phyloP scores from a whole-genome alignment of 2,113 vertebrate genomes.

The Cichladusa arquata region DNA sequence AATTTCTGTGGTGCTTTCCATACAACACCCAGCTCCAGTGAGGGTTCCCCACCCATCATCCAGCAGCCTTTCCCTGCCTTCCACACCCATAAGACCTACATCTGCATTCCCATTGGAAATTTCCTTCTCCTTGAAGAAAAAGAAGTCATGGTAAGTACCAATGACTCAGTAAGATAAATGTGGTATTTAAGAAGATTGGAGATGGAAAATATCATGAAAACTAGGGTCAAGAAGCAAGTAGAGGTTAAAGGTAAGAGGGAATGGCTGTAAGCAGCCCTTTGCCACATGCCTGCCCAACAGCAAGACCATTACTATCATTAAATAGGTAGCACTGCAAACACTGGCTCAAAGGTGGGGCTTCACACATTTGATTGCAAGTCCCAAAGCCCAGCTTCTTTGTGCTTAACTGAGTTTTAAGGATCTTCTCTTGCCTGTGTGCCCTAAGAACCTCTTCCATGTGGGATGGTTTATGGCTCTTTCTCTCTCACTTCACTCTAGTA shows the following conservation, averaged over 20 bases:
- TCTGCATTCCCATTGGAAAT: background rate
- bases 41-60: background rate
- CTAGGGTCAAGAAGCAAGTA: background rate
- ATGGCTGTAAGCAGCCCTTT: background rate
- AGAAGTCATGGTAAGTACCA: background rate
- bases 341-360: accelerated
- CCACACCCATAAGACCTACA: background rate
- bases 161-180: background rate
- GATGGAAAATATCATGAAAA: background rate
- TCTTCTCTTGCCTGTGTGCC: background rate
- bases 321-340: background rate
- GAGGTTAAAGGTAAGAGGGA: background rate
- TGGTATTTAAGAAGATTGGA: background rate
- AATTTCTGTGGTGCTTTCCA: background rate
- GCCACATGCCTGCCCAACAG: background rate
- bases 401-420: background rate
- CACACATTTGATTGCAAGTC: background rate
- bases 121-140: background rate
- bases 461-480: background rate
- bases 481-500: background rate
- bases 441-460: background rate
- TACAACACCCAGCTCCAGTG: background rate
- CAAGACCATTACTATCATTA: background rate
- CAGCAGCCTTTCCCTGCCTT: background rate
- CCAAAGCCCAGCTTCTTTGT: background rate